Conservation (phyloP, 2,888 invertebrate genomes). For the Amaurobius ferox region DNA sequence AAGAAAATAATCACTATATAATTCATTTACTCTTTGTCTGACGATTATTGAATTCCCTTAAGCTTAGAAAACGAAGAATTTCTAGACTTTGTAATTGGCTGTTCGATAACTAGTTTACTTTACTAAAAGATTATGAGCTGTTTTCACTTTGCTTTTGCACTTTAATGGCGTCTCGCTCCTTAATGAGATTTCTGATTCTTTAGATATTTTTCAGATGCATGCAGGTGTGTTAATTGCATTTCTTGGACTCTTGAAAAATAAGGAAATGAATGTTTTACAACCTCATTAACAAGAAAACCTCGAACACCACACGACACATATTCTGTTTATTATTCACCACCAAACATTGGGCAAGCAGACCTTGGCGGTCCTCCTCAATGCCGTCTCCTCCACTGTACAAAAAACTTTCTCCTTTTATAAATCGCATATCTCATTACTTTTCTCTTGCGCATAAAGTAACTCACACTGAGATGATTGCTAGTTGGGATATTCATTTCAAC, state of each 20-base stretch:
- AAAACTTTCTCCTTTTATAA: neutral
- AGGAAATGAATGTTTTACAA: constrained; percentile 32
- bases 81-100: too few relatives aligned
- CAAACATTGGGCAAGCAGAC: constrained; percentile 32
- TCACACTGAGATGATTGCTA: neutral
- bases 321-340: constrained; percentile 2
- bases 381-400: neutral
- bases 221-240: neutral
- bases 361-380: constrained; percentile 51
- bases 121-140: too few relatives aligned
- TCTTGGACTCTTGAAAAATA: neutral
- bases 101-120: too few relatives aligned
- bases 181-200: too few relatives aligned
- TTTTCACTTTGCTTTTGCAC: too few relatives aligned
- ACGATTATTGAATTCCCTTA: too few relatives aligned
- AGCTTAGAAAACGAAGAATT: too few relatives aligned
- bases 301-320: neutral
- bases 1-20: too few relatives aligned
- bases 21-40: too few relatives aligned
- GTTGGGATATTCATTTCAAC: neutral
- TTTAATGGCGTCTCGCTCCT: too few relatives aligned
- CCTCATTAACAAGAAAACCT: constrained; percentile 25
- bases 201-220: neutral
- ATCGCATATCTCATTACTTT: neutral
- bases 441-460: neutral